Evolutionary conservation across 1,140 invertebrate genomes (phyloP).

Genomic region (Aradophagus sp.): DNA sequence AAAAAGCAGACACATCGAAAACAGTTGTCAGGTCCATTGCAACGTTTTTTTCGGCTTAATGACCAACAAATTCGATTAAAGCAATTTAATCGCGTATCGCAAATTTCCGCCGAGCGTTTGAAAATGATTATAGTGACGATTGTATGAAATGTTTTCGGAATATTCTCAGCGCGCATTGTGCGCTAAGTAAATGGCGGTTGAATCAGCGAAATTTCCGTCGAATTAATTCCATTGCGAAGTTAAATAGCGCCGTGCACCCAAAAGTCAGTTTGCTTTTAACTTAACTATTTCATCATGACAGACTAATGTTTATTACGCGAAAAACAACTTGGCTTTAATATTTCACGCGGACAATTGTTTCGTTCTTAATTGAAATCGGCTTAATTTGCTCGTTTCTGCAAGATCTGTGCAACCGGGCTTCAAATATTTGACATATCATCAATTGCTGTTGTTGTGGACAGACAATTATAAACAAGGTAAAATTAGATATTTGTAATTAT

Average conservation of each 20-base stretch:
- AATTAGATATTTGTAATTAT: no score
- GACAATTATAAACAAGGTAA: no score
- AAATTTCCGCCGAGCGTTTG: not conserved
- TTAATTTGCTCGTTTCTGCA: no score
- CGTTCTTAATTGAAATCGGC: no score
- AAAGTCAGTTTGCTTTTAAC: conserved; percentile 9
- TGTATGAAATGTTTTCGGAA: conserved; percentile 1
- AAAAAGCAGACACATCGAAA: not conserved
- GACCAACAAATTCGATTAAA: not conserved
- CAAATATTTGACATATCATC: no score
- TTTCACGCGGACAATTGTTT: not conserved
- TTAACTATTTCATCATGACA: conserved; percentile 2
- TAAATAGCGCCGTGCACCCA: conserved; percentile 7
- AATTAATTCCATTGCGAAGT: conserved; percentile 21
- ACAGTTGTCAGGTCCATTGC: not conserved
- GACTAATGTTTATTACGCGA: conserved; percentile 14
- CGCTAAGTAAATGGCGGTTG: conserved; percentile 4
- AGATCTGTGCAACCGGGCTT: no score
- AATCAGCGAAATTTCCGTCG: conserved; percentile 14
- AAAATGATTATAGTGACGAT: conserved; percentile 3
- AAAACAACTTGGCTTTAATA: conserved; percentile 10
- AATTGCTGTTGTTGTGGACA: no score
- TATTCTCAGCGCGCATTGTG: conserved; percentile 11
- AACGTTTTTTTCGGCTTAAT: conserved; percentile 1
- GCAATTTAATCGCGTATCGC: not conserved